Base-by-base conservation (phyloP, 2,888 invertebrate species). In the Ptycholaimellus sp. region DNA sequence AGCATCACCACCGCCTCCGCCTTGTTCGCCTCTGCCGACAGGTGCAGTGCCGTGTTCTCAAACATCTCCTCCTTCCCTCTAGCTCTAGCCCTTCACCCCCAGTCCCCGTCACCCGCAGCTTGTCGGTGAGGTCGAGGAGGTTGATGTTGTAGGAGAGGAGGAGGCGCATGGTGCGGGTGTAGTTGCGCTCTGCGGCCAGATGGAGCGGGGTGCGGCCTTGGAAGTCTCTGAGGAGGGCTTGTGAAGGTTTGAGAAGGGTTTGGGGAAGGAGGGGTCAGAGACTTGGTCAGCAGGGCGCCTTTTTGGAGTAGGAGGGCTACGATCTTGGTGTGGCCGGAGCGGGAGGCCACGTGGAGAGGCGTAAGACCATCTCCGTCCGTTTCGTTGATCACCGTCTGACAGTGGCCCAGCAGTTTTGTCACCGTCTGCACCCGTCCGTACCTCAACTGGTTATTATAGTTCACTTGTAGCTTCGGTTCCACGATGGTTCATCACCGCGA, bases 331-430 rank as follows among this genome's bases (percentile, higher is more conserved):
- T 82, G 80, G 1, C 82, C 70, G 58, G 77, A 76, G 41, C 73
- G 70, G 0, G 79, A 76, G 1, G 81, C 72, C 35, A 80, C 76
- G 54, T 83, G 82, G 20, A 83, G 63, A 0, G 81, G 76, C 0
- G 82, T 80, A 42, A 76, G 64, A 0, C 82, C 82, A 41, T 74
- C 74, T 0, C 77, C 78, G 49, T 83, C 79, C 41, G 76, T 76
- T 57, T 82, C 81, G 57, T 83, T 83, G 49, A 83, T 79, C 29
- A 82, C 79, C 47, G 78, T 77, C 0, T 74, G 72, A 18, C 81
- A 80, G n/a, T n/a, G n/a, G n/a, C n/a, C n/a, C 13, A 82, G 63
- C 3, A 82, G 65, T 51, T 76, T 73, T 28, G 70, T 70, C 2
- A 76, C 78, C 0, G 81, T 80, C 54, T 81, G 74, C 52, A 72